phyloP scores from a whole-genome alignment of 2,888 invertebrate species.

The Dynastes maya region DNA sequence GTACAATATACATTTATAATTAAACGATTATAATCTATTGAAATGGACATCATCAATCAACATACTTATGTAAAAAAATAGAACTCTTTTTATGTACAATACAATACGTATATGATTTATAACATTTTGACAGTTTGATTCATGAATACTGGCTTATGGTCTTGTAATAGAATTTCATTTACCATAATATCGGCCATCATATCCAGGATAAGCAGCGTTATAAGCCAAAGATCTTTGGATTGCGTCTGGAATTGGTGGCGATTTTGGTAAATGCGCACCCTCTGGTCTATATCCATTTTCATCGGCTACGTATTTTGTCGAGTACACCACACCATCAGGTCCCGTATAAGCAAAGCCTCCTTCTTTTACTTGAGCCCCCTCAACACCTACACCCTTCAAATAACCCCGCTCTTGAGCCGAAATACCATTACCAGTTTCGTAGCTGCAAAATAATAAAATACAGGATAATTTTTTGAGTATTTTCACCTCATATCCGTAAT shows the following conservation, averaged over 20 bases:
- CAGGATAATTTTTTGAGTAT: not conserved
- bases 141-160: slow-evolving; percentile 12
- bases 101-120: slow-evolving; percentile 15
- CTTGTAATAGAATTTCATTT: not conserved
- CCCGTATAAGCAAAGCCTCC: slow-evolving; percentile 75
- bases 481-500: slow-evolving; percentile 56
- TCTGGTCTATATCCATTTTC: slow-evolving; percentile 85
- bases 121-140: slow-evolving; percentile 21
- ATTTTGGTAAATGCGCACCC: slow-evolving; percentile 84
- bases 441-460: slow-evolving; percentile 66
- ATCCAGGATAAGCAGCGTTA: slow-evolving; percentile 52
- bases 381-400: slow-evolving; percentile 65
- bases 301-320: slow-evolving; percentile 82
- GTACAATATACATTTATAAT: slow-evolving; percentile 17
- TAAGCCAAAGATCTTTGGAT: slow-evolving; percentile 55
- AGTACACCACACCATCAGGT: slow-evolving; percentile 74
- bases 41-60: slow-evolving; percentile 28
- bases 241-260: slow-evolving; percentile 76
- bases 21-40: not conserved
- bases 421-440: slow-evolving; percentile 84
- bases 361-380: slow-evolving; percentile 71
- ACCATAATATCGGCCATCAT: slow-evolving; percentile 28
- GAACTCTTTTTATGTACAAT: slow-evolving; percentile 35
- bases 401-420: slow-evolving; percentile 76
- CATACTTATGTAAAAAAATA: slow-evolving; percentile 30